These are phyloP conservation scores for Drosophila meridionalis DNA, from an alignment of 2,888 invertebrate genomes.

Conservation along the genomic window DNA sequence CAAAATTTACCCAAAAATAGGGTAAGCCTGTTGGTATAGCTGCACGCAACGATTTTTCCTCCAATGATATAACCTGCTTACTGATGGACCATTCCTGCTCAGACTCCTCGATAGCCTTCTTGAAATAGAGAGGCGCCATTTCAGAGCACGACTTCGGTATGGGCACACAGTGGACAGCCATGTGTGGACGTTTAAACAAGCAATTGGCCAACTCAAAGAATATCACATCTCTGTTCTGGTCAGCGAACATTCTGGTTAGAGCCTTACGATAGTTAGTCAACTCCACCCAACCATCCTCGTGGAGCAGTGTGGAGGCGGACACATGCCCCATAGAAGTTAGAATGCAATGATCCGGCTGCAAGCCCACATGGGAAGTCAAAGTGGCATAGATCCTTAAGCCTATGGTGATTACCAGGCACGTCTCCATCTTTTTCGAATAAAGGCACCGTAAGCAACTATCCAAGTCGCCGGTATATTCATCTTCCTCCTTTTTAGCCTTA, in stretches of 20 bases:
- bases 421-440: conserved; percentile 90
- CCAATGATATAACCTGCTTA: conserved; percentile 93
- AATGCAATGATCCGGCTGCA: conserved; percentile 94
- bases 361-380: conserved; percentile 91
- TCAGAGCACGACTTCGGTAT: conserved; percentile 88
- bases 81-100: conserved; percentile 98
- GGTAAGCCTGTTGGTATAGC: conserved; percentile 96
- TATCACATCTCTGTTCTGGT: conserved; percentile 91
- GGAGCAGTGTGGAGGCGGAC: conserved; percentile 91
- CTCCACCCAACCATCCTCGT: conserved; percentile 98
- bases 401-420: conserved; percentile 89
- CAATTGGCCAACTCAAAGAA: conserved; percentile 95
- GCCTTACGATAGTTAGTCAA: conserved; percentile 91
- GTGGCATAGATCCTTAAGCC: conserved; percentile 93
- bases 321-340: conserved; percentile 94
- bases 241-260: conserved; percentile 91
- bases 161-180: conserved; percentile 95
- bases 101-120: conserved; percentile 98
- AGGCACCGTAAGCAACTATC: conserved; percentile 94
- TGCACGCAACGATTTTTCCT: conserved; percentile 89
- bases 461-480: conserved; percentile 86
- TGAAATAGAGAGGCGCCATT: conserved; percentile 97
- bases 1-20: conserved; percentile 98
- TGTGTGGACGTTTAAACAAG: conserved; percentile 91
- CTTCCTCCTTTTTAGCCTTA: no score